Evolutionary conservation across 2,797 vertebrate genomes (phyloP).

Genomic region (Manis crassicaudata): DNA sequence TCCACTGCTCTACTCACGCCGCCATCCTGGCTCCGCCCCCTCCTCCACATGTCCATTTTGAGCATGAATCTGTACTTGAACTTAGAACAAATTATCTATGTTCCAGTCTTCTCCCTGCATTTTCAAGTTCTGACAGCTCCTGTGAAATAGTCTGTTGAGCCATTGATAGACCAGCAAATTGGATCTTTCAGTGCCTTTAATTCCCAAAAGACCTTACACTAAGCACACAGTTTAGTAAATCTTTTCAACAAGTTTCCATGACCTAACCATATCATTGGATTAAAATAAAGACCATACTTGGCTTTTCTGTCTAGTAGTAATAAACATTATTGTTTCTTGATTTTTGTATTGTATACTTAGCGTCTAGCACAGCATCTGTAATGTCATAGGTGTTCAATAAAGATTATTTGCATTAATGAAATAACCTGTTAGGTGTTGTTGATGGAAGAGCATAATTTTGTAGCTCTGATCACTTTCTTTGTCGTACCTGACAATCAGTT

Average conservation of each 20-base stretch:
- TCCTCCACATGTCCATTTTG: not conserved
- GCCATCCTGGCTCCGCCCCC: no score
- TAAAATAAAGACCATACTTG: not conserved
- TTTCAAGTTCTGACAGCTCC: not conserved
- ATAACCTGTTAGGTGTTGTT: not conserved
- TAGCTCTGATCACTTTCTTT: not conserved
- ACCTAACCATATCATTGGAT: not conserved
- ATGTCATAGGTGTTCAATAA: not conserved
- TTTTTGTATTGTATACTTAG: not conserved
- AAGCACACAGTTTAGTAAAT: not conserved
- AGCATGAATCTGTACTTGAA: not conserved
- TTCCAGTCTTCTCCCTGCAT: not conserved
- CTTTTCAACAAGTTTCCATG: not conserved
- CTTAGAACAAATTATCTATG: not conserved
- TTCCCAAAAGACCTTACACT: not conserved
- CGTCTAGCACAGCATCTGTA: not conserved
- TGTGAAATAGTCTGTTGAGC: not conserved
- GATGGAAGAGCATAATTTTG: not conserved
- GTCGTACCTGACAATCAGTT: not conserved
- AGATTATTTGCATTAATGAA: conserved; percentile 29
- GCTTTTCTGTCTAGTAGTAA: not conserved
- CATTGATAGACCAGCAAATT: not conserved
- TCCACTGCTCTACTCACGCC: no score
- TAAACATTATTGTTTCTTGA: not conserved
- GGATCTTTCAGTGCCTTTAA: not conserved